phyloP scores from a whole-genome alignment of 30 jellyfish, hydroid and myxozoan species.

The Cassiopea xamachana region DNA sequence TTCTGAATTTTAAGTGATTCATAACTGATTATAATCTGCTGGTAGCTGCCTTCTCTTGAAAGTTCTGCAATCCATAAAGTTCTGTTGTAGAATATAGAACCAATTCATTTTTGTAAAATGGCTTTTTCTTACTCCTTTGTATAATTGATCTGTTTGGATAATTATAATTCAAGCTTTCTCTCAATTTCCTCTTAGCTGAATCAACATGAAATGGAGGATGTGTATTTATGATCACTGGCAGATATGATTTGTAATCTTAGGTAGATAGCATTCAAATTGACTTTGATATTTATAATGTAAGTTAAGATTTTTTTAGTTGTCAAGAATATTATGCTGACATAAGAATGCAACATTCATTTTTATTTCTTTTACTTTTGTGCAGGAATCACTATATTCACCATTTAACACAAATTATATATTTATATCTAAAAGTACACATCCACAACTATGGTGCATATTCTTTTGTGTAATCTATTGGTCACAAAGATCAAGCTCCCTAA shows the following conservation, averaged over 20 bases:
- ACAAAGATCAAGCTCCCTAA: too few species aligned
- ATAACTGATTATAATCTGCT: too few species aligned
- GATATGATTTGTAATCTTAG: neutral
- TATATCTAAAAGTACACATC: too few species aligned
- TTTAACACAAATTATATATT: too few species aligned
- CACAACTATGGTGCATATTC: too few species aligned
- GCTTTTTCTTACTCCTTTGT: neutral
- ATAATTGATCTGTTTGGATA: neutral
- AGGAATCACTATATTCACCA: too few species aligned
- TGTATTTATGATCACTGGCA: neutral
- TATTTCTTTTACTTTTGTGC: neutral
- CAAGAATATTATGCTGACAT: neutral
- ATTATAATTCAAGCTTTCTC: neutral
- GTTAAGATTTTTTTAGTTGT: neutral
- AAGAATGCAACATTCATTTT: neutral
- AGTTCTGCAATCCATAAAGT: too few species aligned
- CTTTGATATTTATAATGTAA: neutral
- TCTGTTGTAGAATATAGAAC: too few species aligned
- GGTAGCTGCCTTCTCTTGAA: too few species aligned
- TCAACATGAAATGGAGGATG: constrained; percentile 11
- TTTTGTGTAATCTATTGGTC: too few species aligned
- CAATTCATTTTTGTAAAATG: neutral
- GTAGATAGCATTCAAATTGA: neutral
- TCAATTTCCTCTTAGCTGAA: neutral
- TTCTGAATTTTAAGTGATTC: too few species aligned